Evolutionary conservation across 2,797 vertebrate species (phyloP).

Genomic region (Rhinella marina): DNA sequence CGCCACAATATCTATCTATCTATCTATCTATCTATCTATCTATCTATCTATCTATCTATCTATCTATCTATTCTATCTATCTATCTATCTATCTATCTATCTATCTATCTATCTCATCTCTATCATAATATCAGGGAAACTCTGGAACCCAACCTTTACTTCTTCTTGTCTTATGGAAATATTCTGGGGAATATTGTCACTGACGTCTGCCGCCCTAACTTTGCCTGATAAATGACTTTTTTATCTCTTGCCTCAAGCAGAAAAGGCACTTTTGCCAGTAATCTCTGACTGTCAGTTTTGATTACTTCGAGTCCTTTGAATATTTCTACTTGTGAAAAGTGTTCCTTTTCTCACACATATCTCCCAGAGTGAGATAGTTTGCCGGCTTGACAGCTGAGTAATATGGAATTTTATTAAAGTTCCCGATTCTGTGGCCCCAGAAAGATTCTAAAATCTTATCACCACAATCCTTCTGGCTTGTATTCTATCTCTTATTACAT

Average conservation of each 20-base stretch:
- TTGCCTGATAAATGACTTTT: conserved; percentile 69
- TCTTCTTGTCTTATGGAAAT: conserved; percentile 12
- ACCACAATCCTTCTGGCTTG: conserved; percentile 64
- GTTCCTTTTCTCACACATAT: conserved; percentile 65
- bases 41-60: too few species aligned
- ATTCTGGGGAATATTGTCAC: conserved; percentile 68
- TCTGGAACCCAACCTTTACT: not conserved
- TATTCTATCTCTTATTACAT: conserved; percentile 63
- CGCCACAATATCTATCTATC: not conserved
- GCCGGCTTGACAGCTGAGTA: conserved; percentile 68
- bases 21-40: not conserved
- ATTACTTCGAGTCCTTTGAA: conserved; percentile 71
- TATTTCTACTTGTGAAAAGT: conserved; percentile 69
- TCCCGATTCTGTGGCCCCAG: conserved; percentile 61
- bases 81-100: conserved; percentile 5
- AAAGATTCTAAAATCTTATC: conserved; percentile 62
- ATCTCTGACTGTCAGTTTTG: conserved; percentile 68
- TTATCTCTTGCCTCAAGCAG: conserved; percentile 70
- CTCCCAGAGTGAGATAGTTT: conserved; percentile 62
- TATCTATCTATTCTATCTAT: conserved; percentile 9
- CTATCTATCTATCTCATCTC: not conserved
- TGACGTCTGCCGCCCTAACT: conserved; percentile 65
- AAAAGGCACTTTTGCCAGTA: conserved; percentile 67
- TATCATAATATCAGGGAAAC: not conserved
- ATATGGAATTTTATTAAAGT: conserved; percentile 68